Percentiles rank a stretch among this genome's conserved stretches.
These are phyloP conservation scores for Coregonus clupeaformis DNA, from an alignment of 2,113 vertebrate species.

Conservation along the genomic window DNA sequence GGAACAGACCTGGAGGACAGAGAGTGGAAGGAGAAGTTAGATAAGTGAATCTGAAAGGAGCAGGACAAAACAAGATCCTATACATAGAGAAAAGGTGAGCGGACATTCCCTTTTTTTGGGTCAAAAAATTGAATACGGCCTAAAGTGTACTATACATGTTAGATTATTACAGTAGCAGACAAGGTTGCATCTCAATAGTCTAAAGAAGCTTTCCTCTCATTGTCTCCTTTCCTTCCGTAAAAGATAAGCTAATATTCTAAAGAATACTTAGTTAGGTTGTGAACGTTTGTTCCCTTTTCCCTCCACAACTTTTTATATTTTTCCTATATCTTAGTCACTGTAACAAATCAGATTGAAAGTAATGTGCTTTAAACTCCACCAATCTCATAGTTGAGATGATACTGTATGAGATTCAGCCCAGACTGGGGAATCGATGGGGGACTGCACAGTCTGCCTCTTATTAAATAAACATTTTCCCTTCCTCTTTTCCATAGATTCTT, in stretches of 20 bases:
- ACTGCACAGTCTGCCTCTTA: neutral
- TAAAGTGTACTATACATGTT: no score
- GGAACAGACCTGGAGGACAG: slow-evolving; percentile 81
- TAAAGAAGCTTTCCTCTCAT: no score
- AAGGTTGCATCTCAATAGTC: no score
- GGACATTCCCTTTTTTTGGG: no score
- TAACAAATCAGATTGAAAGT: neutral
- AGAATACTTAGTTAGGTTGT: neutral
- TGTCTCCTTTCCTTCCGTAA: no score
- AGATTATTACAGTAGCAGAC: no score
- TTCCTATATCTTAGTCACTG: neutral
- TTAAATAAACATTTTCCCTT: neutral
- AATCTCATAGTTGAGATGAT: neutral
- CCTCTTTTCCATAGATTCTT: neutral
- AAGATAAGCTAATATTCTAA: no score
- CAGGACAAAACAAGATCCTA: neutral
- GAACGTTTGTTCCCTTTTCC: neutral
- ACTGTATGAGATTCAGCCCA: neutral
- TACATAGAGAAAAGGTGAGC: no score
- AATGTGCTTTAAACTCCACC: neutral
- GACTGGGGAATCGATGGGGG: neutral
- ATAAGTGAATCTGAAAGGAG: slow-evolving; percentile 1
- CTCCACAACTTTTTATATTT: no score
- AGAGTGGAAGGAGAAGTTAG: neutral
- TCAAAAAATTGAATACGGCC: no score